These are phyloP conservation scores for Scelioninae gen. 1 DNA, from an alignment of 2,888 invertebrate species.

Conservation along the genomic window DNA sequence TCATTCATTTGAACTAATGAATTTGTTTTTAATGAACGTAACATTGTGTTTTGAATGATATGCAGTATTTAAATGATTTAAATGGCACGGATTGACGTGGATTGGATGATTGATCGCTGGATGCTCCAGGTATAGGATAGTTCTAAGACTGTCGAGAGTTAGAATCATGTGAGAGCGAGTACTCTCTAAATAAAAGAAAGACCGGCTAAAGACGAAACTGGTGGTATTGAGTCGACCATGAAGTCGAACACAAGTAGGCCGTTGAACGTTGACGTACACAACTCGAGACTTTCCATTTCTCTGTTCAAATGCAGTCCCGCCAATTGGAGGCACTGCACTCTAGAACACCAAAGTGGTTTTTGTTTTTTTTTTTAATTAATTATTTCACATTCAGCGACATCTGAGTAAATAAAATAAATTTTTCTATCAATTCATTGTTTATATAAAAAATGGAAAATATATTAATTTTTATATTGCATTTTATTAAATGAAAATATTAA, in stretches of 20 bases:
- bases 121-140: conserved; percentile 22
- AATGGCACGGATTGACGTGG: conserved; percentile 13
- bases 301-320: conserved; percentile 63
- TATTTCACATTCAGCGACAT: no score
- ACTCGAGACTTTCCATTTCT: conserved; percentile 69
- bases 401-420: no score
- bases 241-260: conserved; percentile 68
- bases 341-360: conserved; percentile 7
- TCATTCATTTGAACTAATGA: not conserved
- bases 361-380: no score
- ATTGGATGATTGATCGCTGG: conserved; percentile 44
- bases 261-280: conserved; percentile 69
- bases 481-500: no score
- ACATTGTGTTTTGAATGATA: conserved; percentile 1
- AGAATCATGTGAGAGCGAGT: conserved; percentile 63
- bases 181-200: conserved; percentile 70
- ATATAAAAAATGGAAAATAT: no score
- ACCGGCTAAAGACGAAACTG: conserved; percentile 70
- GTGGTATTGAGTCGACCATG: conserved; percentile 68
- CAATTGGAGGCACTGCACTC: conserved; percentile 54
- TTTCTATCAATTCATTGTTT: no score
- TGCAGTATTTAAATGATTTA: conserved; percentile 10
- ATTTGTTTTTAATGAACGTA: conserved; percentile 1
- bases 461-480: no score
- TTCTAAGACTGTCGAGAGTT: conserved; percentile 50